These are phyloP conservation scores for Adrianichthys oophorus DNA, from an alignment of 2,797 vertebrate genomes.

Conservation along the genomic window DNA sequence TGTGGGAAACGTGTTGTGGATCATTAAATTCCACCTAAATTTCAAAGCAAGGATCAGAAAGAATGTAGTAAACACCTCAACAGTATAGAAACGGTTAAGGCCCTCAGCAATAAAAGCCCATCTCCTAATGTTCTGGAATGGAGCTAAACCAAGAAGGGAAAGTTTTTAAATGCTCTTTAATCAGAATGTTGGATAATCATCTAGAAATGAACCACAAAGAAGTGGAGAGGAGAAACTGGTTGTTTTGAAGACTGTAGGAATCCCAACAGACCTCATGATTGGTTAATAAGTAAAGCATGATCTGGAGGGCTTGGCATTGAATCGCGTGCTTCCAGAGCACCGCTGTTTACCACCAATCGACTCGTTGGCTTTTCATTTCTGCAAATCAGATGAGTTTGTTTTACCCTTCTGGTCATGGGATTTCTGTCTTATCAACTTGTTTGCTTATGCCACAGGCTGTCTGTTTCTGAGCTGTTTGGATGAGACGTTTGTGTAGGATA, in stretches of 20 bases:
- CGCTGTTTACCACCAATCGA: conserved; percentile 59
- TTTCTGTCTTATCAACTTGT: conserved; percentile 42
- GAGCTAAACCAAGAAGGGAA: no score
- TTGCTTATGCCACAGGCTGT: conserved; percentile 27
- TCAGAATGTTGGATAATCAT: no score
- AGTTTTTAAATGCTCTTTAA: no score
- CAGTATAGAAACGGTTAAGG: not conserved
- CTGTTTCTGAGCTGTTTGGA: conserved; percentile 13
- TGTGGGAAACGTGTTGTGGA: not conserved
- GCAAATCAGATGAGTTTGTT: conserved; percentile 55
- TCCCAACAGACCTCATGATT: conserved; percentile 68
- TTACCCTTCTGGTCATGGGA: conserved; percentile 54
- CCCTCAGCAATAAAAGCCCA: not conserved
- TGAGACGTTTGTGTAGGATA: conserved; percentile 16
- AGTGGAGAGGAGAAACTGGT: conserved; percentile 6
- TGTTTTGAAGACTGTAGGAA: conserved; percentile 25
- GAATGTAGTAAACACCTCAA: not conserved
- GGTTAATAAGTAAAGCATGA: conserved; percentile 80
- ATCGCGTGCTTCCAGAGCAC: conserved; percentile 44
- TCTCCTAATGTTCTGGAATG: no score
- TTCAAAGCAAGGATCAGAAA: not conserved
- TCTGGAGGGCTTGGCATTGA: conserved; percentile 65
- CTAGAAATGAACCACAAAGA: no score
- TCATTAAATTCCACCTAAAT: not conserved
- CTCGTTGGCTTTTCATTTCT: conserved; percentile 66